phyloP scores from a whole-genome alignment of 2,797 vertebrate genomes.

The Pangasius larnaudii region DNA sequence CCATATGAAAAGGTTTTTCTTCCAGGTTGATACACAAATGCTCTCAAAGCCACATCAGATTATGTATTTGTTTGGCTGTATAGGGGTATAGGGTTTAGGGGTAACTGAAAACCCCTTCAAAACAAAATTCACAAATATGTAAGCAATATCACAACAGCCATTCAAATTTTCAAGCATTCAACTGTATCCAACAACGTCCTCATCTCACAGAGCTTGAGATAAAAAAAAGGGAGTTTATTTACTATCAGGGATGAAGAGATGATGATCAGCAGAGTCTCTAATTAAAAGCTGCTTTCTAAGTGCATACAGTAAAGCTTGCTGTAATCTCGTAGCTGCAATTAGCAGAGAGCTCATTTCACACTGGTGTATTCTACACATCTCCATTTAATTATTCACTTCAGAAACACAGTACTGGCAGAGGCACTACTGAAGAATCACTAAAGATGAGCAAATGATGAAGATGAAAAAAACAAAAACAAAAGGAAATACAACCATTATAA shows the following conservation, averaged over 20 bases:
- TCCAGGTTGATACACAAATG: too few species aligned
- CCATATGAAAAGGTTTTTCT: background rate
- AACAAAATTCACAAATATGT: too few species aligned
- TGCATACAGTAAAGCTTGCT: background rate
- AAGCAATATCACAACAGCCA: background rate
- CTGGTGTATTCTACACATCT: background rate
- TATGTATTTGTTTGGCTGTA: background rate
- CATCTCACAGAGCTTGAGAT: background rate
- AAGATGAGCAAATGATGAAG: background rate
- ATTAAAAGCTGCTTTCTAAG: slow-evolving; percentile 24
- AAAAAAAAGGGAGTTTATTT: background rate
- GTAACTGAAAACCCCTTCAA: background rate
- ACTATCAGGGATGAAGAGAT: background rate
- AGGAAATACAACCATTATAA: background rate
- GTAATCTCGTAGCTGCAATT: background rate
- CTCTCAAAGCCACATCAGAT: background rate
- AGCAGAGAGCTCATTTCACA: background rate
- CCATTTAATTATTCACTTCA: background rate
- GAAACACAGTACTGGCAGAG: background rate
- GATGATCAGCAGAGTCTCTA: background rate
- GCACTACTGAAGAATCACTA: background rate
- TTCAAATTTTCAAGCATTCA: background rate
- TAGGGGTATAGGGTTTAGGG: background rate
- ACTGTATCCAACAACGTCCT: background rate
- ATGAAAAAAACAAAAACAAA: background rate